phyloP scores from a whole-genome alignment of 1,140 invertebrate genomes.

The Cydia splendana region DNA sequence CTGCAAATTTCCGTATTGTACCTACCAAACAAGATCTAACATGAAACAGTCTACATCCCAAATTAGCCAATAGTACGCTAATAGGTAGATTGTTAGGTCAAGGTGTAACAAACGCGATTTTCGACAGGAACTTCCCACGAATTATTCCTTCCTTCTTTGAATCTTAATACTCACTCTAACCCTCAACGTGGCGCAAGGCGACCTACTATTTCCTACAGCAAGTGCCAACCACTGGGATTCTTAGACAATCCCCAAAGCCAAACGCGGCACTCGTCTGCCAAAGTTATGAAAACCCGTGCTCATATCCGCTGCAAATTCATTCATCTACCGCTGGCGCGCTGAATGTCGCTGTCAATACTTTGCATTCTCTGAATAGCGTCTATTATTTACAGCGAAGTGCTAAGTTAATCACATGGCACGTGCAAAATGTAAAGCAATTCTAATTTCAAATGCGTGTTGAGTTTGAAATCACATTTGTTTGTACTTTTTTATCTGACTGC shows the following conservation, averaged over 20 bases:
- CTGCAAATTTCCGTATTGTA: no score
- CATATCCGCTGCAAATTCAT: background rate
- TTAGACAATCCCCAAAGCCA: background rate
- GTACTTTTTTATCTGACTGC: no score
- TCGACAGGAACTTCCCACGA: no score
- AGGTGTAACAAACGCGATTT: no score
- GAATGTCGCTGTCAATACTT: background rate
- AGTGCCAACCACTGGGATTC: background rate
- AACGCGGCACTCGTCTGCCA: background rate
- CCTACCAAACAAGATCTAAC: no score
- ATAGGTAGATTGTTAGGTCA: no score
- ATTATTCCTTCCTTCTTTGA: no score
- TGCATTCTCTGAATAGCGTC: background rate
- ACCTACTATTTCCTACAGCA: background rate
- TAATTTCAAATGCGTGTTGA: background rate
- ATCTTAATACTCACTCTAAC: background rate
- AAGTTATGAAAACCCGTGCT: background rate
- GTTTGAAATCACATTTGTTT: no score
- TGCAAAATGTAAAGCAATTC: background rate
- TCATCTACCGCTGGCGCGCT: background rate
- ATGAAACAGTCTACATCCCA: no score
- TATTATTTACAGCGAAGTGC: background rate
- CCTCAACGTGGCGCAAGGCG: background rate
- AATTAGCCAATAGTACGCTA: no score
- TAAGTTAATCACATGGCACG: background rate